Conservation (phyloP, 2,113 vertebrate species). For the Suricata suricatta region DNA sequence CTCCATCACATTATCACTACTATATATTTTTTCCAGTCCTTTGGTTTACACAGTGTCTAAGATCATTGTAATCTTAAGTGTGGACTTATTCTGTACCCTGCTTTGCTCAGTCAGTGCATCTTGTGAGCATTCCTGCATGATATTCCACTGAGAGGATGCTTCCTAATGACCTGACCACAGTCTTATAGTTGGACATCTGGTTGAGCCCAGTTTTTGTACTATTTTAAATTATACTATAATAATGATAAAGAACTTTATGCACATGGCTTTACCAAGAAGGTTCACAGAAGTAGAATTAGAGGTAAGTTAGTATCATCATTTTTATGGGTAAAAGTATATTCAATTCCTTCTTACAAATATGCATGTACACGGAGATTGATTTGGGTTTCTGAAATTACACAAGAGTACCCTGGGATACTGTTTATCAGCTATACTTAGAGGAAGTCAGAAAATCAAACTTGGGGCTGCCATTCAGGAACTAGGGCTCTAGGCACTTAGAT, state of each 20-base stretch:
- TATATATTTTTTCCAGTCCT: neutral
- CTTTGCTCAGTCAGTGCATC: neutral
- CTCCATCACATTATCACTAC: neutral
- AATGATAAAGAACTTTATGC: neutral
- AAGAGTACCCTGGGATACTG: neutral
- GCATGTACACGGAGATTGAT: neutral
- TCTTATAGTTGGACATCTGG: neutral
- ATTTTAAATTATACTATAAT: neutral
- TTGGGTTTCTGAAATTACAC: slow-evolving; percentile 13
- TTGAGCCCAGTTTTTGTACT: neutral
- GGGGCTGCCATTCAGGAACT: neutral
- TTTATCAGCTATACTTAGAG: neutral
- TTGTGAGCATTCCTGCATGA: neutral
- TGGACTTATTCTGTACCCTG: neutral
- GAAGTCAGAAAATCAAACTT: neutral
- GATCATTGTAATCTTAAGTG: neutral
- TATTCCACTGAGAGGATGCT: neutral
- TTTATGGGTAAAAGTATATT: neutral
- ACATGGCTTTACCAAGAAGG: neutral
- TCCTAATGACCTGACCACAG: neutral
- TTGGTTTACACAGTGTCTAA: neutral
- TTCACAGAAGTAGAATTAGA: neutral
- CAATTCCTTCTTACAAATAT: neutral
- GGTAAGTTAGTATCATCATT: neutral
- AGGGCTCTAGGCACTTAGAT: neutral